These are phyloP conservation scores for Phaenicophaeus curvirostris DNA, from an alignment of 2,797 vertebrate species.

Conservation along the genomic window DNA sequence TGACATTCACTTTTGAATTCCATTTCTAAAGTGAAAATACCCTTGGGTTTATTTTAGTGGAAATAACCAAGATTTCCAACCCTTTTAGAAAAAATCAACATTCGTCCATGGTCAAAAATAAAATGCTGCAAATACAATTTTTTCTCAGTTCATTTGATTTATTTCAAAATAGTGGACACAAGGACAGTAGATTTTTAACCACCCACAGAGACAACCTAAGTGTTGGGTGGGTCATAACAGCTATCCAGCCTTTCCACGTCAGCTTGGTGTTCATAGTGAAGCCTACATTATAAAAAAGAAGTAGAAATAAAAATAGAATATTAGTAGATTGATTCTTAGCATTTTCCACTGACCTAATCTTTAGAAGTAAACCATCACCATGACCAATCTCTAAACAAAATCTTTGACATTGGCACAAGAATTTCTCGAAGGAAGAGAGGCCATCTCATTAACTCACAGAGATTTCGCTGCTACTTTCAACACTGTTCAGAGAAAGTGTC, in stretches of 20 bases:
- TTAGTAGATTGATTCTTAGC: background rate
- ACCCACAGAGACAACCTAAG: background rate
- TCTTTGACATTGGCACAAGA: background rate
- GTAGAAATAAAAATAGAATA: background rate
- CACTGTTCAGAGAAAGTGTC: constrained; percentile 13
- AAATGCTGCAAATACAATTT: background rate
- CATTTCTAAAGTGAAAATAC: background rate
- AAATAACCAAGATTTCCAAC: background rate
- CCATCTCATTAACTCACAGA: background rate
- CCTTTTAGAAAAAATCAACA: background rate
- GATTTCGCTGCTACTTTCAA: background rate
- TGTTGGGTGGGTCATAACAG: background rate
- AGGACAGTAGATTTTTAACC: background rate
- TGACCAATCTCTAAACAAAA: background rate
- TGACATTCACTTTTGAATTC: background rate
- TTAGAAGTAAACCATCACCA: background rate
- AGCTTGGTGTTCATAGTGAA: background rate
- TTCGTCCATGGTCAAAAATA: background rate
- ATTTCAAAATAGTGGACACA: background rate
- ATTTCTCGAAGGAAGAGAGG: background rate
- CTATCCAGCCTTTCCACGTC: background rate
- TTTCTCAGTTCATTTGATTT: background rate
- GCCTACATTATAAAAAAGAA: background rate
- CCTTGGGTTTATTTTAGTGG: background rate
- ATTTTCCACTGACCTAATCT: background rate